These are phyloP conservation scores for Hydrochoerus hydrochaeris DNA, from an alignment of 2,113 vertebrate genomes.

Conservation along the genomic window DNA sequence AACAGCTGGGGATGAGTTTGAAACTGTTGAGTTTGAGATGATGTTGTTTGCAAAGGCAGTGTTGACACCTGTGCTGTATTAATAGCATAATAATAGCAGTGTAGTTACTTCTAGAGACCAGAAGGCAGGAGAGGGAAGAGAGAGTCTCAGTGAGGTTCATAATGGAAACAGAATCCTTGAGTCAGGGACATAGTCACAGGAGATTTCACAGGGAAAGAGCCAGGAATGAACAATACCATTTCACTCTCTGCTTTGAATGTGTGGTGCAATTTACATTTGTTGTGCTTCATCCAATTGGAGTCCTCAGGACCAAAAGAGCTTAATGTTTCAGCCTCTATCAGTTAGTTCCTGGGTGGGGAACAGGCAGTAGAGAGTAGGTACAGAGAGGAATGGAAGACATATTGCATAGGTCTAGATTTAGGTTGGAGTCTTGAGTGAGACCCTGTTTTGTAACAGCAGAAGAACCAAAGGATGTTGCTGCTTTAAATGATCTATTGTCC, in stretches of 20 bases:
- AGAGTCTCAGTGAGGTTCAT: not conserved
- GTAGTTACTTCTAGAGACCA: not conserved
- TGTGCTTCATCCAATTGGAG: not conserved
- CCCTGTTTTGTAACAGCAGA: not conserved
- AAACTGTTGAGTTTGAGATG: not conserved
- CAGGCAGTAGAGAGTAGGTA: not conserved
- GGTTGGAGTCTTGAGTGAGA: not conserved
- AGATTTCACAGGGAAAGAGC: not conserved
- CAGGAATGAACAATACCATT: not conserved
- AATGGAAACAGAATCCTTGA: not conserved
- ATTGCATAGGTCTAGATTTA: not conserved
- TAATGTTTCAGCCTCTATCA: not conserved
- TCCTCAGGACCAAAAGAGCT: not conserved
- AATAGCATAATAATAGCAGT: not conserved
- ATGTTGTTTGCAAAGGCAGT: conserved; percentile 1
- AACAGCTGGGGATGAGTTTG: not conserved
- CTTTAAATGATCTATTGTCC: not conserved
- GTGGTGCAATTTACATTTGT: not conserved
- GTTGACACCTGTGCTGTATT: not conserved
- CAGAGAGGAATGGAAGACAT: not conserved
- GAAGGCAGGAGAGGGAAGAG: not conserved
- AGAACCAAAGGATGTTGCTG: not conserved
- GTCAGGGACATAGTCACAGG: not conserved
- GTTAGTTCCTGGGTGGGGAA: not conserved
- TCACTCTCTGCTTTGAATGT: not conserved